phyloP scores from a whole-genome alignment of 2,888 invertebrate species.

The Acronicta aceris region DNA sequence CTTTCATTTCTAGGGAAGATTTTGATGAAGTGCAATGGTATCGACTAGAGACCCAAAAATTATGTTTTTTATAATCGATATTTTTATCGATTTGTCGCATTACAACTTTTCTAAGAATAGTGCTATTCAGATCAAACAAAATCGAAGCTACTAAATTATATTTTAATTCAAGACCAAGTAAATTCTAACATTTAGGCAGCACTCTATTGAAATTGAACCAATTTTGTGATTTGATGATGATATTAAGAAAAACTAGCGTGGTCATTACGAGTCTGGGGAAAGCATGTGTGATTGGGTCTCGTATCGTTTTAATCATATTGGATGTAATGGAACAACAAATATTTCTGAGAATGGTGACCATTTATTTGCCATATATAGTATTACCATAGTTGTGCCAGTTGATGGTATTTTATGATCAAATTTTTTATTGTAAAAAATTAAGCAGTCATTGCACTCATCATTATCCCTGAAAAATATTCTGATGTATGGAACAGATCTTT shows the following conservation, averaged over 20 bases:
- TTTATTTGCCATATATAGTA: too few relatives aligned
- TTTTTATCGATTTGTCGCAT: background rate
- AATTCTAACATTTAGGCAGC: conserved; percentile 2
- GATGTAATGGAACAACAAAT: too few relatives aligned
- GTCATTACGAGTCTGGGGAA: background rate
- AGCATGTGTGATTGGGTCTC: conserved; percentile 9
- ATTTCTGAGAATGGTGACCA: too few relatives aligned
- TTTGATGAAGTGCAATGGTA: background rate
- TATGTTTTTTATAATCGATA: background rate
- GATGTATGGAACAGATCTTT: too few relatives aligned
- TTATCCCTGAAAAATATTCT: too few relatives aligned
- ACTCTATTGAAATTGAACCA: conserved; percentile 23
- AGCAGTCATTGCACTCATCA: too few relatives aligned
- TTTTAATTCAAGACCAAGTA: background rate
- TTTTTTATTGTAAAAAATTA: too few relatives aligned
- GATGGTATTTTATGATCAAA: too few relatives aligned
- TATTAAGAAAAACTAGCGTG: background rate
- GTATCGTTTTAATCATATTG: background rate
- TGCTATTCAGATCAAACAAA: too few relatives aligned
- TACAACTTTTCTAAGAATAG: too few relatives aligned
- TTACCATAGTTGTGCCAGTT: too few relatives aligned
- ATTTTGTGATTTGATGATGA: conserved; percentile 19
- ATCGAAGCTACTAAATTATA: too few relatives aligned
- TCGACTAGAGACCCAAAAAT: background rate
- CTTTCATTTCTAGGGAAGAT: background rate